Conservation (phyloP, 1,140 invertebrate genomes). For the Cydia strobilella region DNA sequence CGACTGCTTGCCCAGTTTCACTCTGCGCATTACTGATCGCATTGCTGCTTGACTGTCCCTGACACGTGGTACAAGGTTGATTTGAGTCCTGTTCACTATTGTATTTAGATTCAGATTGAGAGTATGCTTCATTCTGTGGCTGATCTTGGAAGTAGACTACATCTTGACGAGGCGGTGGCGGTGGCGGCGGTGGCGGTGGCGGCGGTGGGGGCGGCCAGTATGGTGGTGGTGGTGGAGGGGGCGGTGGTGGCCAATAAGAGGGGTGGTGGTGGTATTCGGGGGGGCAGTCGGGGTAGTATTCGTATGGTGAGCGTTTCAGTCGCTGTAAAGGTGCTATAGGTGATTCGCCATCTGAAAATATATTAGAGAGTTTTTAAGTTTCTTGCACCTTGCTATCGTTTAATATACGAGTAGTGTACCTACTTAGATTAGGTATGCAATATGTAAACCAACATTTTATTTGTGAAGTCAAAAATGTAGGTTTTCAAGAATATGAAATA, state of each 20-base stretch:
- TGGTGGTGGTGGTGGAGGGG: conserved; percentile 42
- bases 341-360: conserved; percentile 41
- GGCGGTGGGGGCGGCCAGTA: conserved; percentile 21
- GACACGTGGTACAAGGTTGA: neutral
- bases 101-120: neutral
- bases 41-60: conserved; percentile 25
- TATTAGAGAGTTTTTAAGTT: no score
- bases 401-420: no score
- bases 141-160: conserved; percentile 7
- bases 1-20: conserved; percentile 53
- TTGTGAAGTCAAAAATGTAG: no score
- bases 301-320: conserved; percentile 48
- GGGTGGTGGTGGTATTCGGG: neutral
- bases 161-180: conserved; percentile 36
- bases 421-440: no score
- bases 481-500: no score
- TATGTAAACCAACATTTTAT: no score
- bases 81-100: neutral
- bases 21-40: conserved; percentile 56
- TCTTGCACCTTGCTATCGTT: no score
- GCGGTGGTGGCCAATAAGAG: conserved; percentile 26
- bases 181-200: no score
- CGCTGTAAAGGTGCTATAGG: conserved; percentile 34
- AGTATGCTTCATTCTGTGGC: conserved; percentile 27
- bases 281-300: conserved; percentile 38